Evolutionary conservation across 2,113 vertebrate species (phyloP).

Genomic region (Tetrao urogallus): DNA sequence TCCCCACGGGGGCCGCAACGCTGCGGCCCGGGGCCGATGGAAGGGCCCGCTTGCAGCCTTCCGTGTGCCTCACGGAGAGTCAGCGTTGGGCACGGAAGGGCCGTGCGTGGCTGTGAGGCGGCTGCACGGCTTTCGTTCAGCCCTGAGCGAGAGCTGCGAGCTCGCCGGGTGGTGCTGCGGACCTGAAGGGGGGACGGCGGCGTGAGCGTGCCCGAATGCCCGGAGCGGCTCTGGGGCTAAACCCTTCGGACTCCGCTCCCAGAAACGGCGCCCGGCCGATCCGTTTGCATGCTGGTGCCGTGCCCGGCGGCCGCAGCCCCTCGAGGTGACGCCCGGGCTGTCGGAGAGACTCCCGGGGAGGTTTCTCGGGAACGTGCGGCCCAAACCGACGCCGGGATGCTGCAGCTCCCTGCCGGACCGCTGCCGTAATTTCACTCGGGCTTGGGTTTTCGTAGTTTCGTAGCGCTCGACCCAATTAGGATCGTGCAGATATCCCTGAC

Average conservation of each 20-base stretch:
- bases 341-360: background rate
- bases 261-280: background rate
- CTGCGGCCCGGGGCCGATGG: background rate
- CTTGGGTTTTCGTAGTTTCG: background rate
- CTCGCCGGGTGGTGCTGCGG: background rate
- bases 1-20: rapidly evolving
- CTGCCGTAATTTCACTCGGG: background rate
- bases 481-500: background rate
- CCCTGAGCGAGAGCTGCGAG: background rate
- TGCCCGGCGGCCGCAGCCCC: background rate
- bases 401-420: background rate
- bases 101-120: background rate
- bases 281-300: background rate
- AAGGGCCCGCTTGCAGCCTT: background rate
- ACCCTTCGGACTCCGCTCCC: background rate
- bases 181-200: rapidly evolving
- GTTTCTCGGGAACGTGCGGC: background rate
- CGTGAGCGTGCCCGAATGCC: background rate
- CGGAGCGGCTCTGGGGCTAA: background rate
- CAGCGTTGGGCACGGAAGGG: background rate
- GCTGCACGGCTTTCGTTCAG: background rate
- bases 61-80: background rate
- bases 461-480: background rate
- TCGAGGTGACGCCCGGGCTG: too few species aligned
- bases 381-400: background rate